Evolutionary conservation across 2,113 vertebrate genomes (phyloP).

Genomic region (Notiomystis cincta): DNA sequence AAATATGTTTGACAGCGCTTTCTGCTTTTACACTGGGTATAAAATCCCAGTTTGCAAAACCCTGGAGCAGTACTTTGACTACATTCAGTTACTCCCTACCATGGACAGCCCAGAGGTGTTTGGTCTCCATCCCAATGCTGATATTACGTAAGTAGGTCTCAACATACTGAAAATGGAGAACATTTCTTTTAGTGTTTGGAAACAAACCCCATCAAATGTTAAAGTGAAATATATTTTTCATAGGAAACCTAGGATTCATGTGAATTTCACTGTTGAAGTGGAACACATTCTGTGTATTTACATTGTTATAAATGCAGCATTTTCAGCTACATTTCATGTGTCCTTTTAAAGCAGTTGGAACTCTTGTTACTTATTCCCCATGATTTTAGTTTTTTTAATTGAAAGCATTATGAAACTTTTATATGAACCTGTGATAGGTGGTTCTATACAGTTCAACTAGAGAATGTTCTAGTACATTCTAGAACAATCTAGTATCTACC

Average conservation of each 20-base stretch:
- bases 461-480: no score
- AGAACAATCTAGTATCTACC: neutral
- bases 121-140: slow-evolving; percentile 78
- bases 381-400: neutral
- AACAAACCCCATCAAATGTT: neutral
- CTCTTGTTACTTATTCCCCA: neutral
- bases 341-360: neutral
- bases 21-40: slow-evolving; percentile 77
- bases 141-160: slow-evolving; percentile 73
- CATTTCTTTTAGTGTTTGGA: neutral
- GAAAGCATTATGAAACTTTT: neutral
- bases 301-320: neutral
- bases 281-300: neutral
- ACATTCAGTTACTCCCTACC: slow-evolving; percentile 73
- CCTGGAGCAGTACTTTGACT: slow-evolving; percentile 75
- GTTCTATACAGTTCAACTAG: neutral
- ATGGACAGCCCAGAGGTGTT: slow-evolving; percentile 78
- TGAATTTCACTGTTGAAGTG: neutral
- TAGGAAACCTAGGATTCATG: neutral
- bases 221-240: neutral
- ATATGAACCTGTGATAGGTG: neutral
- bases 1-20: slow-evolving; percentile 69
- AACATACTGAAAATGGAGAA: neutral
- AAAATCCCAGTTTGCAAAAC: slow-evolving; percentile 76
- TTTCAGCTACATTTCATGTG: neutral